Evolutionary conservation across 2,113 vertebrate genomes (phyloP), one percentile per base, ranked within the genome.

Genomic region (Gulo gulo): DNA sequence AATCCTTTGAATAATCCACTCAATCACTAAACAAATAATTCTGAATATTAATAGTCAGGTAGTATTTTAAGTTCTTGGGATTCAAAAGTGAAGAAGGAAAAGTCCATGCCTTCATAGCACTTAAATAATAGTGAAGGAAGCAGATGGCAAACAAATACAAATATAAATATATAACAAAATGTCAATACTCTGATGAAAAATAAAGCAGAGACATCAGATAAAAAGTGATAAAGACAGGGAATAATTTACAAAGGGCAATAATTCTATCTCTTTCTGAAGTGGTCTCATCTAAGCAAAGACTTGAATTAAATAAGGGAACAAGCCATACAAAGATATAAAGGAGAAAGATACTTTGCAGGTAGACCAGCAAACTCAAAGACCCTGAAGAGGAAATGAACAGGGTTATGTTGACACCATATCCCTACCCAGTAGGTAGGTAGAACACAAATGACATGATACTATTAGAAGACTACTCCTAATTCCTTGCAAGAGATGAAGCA

Each of bases 1-100:
- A 88, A 88, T 26, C 11, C 42, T 45, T n/a, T 31, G 14, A 61
- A 42, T 52, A 67, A 20, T 36, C 4, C 10, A 67, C 55, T 73
- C n/a, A 63, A 9, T 83, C 15, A 61, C 55, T 69, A 84, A 94
- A 86, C 7, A 96, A 93, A 85, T 88, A 65, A 31, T 73, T 91
- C 15, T 83, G n/a, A 67, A 14, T 26, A 79, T 55, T 74, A 69
- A 71, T n/a, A 57, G 6, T 6, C 16, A 90, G 29, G 20, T 13
- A 50, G 3, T n/a, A 65, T 63, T 91, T 92, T 89, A 95, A 79
- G 13, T 63, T 57, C 12, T 67, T 57, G 4, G 18, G 3, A 78
- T 71, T 78, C 5, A 67, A 3, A 83, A 67, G n/a, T 61, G 11
- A 21, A 95, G 39, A 73, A 88, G 16, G 36, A 93, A 89, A 31